Evolutionary conservation across 2,113 vertebrate genomes (phyloP).

Genomic region (Corydoras maculifer): DNA sequence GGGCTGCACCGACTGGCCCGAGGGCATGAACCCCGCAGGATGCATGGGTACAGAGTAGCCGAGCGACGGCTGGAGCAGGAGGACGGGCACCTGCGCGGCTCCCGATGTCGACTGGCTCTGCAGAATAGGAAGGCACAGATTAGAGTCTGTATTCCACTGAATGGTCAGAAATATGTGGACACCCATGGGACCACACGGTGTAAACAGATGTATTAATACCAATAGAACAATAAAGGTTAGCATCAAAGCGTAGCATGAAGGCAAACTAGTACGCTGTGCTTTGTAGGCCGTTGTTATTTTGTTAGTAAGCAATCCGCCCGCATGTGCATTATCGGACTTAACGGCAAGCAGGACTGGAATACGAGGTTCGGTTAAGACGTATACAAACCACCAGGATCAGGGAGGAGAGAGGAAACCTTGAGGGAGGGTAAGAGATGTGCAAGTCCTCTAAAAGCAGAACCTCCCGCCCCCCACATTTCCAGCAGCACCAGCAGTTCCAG

Average conservation of each 20-base stretch:
- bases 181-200: too few species aligned
- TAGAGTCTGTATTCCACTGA: too few species aligned
- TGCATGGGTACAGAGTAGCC: conserved; percentile 36
- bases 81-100: conserved; percentile 12
- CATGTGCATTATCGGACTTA: too few species aligned
- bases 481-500: neutral
- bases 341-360: too few species aligned
- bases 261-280: too few species aligned
- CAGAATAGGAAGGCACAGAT: neutral
- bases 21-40: conserved; percentile 33
- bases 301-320: too few species aligned
- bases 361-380: too few species aligned
- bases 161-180: too few species aligned
- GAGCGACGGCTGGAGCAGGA: conserved; percentile 39
- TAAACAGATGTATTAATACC: too few species aligned
- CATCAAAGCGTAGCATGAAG: too few species aligned
- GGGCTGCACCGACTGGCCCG: conserved; percentile 21
- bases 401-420: neutral
- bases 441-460: conserved; percentile 19
- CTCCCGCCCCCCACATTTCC: neutral
- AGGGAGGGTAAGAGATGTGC: neutral
- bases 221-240: too few species aligned
- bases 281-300: too few species aligned
- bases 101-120: conserved; percentile 19
- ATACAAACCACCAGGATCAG: conserved; percentile 3